Evolutionary conservation across 2,888 invertebrate genomes (phyloP).

Genomic region (Parthenolecanium corni): DNA sequence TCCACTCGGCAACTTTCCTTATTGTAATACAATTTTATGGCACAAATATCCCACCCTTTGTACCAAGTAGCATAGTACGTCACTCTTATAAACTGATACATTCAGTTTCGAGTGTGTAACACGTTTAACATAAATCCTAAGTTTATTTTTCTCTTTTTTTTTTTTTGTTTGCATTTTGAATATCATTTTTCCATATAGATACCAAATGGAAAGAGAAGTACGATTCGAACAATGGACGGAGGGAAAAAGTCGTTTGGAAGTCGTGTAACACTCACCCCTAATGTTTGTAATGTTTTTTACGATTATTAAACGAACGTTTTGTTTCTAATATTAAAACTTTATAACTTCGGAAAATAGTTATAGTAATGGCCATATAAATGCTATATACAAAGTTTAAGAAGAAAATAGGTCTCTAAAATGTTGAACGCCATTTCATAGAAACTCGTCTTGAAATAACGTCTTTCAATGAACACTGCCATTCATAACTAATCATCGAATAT

Average conservation of each 20-base stretch:
- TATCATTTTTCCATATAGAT: constrained; percentile 17
- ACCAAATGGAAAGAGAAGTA: neutral
- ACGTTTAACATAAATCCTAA: constrained; percentile 20
- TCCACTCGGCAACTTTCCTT: constrained; percentile 13
- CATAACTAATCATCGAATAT: too few relatives aligned
- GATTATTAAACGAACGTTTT: constrained; percentile 23
- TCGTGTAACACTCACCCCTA: constrained; percentile 4
- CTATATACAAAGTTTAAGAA: neutral
- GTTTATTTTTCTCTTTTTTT: too few relatives aligned
- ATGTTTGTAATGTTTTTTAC: constrained; percentile 23
- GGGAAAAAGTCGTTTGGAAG: neutral
- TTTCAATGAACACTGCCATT: neutral
- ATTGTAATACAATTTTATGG: constrained; percentile 24
- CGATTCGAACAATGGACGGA: neutral
- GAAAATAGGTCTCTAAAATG: constrained; percentile 3
- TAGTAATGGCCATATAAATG: constrained; percentile 3
- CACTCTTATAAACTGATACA: constrained; percentile 1
- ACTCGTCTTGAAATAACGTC: neutral
- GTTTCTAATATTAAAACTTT: constrained; percentile 22
- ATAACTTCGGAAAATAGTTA: constrained; percentile 18
- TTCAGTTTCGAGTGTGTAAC: constrained; percentile 18
- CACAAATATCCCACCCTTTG: neutral
- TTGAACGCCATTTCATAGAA: constrained; percentile 1
- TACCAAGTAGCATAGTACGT: neutral
- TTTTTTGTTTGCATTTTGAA: neutral